Conservation (phyloP, 1,140 invertebrate genomes). For the Achroia grisella region DNA sequence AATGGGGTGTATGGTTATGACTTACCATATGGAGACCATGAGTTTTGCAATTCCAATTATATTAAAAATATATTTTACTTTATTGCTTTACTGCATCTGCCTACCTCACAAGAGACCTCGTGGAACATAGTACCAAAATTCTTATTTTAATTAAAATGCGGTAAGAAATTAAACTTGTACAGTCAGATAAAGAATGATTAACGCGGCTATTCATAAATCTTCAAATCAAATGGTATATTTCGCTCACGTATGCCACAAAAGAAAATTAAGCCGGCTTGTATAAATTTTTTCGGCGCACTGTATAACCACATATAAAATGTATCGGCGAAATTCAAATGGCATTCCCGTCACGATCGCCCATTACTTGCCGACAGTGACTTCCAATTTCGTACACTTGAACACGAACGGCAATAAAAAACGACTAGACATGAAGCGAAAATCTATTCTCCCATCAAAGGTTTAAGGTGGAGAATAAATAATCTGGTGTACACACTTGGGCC, state of each 20-base stretch:
- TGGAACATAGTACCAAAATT: no score
- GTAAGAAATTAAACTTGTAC: no score
- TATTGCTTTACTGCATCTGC: no score
- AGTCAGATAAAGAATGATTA: not conserved
- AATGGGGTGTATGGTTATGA: no score
- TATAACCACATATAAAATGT: slow-evolving; percentile 17
- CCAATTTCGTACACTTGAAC: slow-evolving; percentile 45
- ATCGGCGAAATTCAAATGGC: slow-evolving; percentile 48
- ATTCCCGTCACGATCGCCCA: slow-evolving; percentile 58
- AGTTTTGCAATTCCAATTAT: no score
- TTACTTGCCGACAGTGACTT: slow-evolving; percentile 67
- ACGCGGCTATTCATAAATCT: not conserved
- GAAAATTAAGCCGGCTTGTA: slow-evolving; percentile 34
- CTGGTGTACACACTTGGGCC: not conserved
- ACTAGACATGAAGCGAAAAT: slow-evolving; percentile 8
- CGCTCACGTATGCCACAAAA: slow-evolving; percentile 40
- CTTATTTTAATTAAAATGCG: no score
- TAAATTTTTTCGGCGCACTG: slow-evolving; percentile 5
- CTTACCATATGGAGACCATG: no score
- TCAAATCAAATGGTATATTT: slow-evolving; percentile 19
- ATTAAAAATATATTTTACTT: no score
- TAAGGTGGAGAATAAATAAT: slow-evolving; percentile 8
- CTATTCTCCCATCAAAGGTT: slow-evolving; percentile 10
- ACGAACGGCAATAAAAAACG: slow-evolving; percentile 6
- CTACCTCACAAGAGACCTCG: no score